phyloP scores from a whole-genome alignment of 2,797 vertebrate genomes.

The Champsocephalus gunnari region DNA sequence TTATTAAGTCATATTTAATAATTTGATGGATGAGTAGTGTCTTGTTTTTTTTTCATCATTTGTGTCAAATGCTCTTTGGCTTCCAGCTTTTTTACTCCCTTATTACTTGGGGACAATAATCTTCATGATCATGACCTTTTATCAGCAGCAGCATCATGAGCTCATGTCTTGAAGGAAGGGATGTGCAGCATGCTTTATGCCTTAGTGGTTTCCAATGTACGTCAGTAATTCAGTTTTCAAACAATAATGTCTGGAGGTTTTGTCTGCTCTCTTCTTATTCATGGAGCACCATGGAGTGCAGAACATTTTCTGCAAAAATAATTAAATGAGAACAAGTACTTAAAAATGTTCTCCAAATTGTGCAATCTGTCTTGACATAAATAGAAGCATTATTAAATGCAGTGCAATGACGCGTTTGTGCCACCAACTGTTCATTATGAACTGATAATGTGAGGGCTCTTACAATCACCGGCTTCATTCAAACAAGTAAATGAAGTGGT shows the following conservation, averaged over 20 bases:
- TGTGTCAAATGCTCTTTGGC: conserved; percentile 11
- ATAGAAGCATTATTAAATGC: conserved; percentile 18
- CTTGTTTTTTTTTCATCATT: conserved; percentile 8
- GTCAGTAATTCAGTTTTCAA: background rate
- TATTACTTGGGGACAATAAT: conserved; percentile 33
- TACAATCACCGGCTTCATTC: conserved; percentile 43
- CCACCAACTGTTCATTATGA: conserved; percentile 39
- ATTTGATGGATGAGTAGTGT: conserved; percentile 5
- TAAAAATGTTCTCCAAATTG: conserved; percentile 20
- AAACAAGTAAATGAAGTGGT: conserved; percentile 47
- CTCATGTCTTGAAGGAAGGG: conserved; percentile 28
- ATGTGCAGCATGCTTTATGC: conserved; percentile 14
- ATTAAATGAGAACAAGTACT: background rate
- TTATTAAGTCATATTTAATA: background rate
- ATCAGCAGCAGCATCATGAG: conserved; percentile 37
- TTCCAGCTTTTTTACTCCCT: conserved; percentile 22
- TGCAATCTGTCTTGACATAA: conserved; percentile 13
- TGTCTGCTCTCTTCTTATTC: background rate
- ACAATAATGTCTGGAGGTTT: conserved; percentile 5
- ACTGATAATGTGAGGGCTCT: conserved; percentile 40
- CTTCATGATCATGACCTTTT: conserved; percentile 42
- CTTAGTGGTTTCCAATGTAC: conserved; percentile 1
- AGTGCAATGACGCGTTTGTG: conserved; percentile 29
- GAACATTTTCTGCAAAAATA: background rate
- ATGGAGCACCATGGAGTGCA: background rate